phyloP scores from a whole-genome alignment of 2,888 invertebrate species.

The Lepidochitona cinerea region DNA sequence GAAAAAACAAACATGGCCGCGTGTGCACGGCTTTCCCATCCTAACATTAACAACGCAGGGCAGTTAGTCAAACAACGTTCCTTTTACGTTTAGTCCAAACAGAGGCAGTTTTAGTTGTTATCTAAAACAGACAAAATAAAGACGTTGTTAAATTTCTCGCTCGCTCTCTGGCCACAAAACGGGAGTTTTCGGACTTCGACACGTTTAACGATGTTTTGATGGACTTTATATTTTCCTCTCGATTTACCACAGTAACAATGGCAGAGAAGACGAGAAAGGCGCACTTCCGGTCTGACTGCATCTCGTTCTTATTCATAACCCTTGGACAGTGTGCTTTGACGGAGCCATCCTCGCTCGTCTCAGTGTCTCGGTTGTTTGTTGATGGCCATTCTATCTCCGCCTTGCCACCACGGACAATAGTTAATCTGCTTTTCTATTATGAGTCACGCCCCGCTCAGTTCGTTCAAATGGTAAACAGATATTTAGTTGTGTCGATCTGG shows the following conservation, averaged over 20 bases:
- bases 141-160: too few species aligned
- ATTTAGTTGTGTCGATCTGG: neutral
- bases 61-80: too few species aligned
- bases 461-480: neutral
- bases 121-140: too few species aligned
- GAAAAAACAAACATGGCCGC: too few species aligned
- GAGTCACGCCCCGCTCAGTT: neutral
- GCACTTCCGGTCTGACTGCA: neutral
- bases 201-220: neutral
- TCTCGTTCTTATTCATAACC: neutral
- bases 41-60: too few species aligned
- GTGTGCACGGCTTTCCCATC: too few species aligned
- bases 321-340: neutral
- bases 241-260: slow-evolving; percentile 2
- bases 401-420: neutral
- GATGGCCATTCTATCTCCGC: neutral
- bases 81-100: neutral
- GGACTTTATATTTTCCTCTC: slow-evolving; percentile 7
- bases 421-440: neutral
- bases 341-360: neutral
- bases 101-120: neutral
- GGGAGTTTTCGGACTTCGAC: neutral
- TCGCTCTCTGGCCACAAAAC: neutral
- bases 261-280: neutral
- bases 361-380: neutral